Percentiles rank a stretch among this genome's conserved stretches.
Conservation (phyloP, 2,797 vertebrate species). For the Acomys russatus region DNA sequence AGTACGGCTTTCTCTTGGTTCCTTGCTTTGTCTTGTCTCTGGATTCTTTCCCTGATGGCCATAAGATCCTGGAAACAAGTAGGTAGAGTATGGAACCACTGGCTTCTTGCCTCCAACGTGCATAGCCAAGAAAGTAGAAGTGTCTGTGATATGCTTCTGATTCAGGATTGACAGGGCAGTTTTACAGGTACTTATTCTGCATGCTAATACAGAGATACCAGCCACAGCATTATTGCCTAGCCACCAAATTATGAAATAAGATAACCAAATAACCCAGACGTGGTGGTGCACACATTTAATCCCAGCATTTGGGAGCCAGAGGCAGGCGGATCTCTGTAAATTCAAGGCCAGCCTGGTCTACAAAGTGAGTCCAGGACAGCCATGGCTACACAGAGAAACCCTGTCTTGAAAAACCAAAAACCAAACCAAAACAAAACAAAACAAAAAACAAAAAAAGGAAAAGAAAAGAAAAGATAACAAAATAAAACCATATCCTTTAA, state of each 20-base stretch:
- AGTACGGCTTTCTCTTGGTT: not conserved
- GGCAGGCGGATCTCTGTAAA: too few species aligned
- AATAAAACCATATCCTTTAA: not conserved
- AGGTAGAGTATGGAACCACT: not conserved
- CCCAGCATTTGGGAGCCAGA: too few species aligned
- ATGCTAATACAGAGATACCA: not conserved
- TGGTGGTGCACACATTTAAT: too few species aligned
- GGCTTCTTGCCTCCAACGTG: not conserved
- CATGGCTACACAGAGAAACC: too few species aligned
- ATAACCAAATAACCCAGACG: too few species aligned
- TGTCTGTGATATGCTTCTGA: not conserved
- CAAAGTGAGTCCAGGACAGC: too few species aligned
- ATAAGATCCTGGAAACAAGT: not conserved
- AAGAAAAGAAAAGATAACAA: not conserved
- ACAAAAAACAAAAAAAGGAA: too few species aligned
- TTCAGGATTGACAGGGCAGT: not conserved
- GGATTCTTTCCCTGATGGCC: not conserved
- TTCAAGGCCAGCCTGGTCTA: too few species aligned
- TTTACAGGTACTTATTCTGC: not conserved
- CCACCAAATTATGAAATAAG: not conserved
- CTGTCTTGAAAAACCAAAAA: too few species aligned
- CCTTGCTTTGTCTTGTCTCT: not conserved
- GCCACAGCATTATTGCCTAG: not conserved
- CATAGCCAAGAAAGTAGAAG: not conserved
- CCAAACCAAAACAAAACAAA: too few species aligned